These are phyloP conservation scores for Cyprinella venusta DNA, from an alignment of 2,797 vertebrate species.

Conservation along the genomic window DNA sequence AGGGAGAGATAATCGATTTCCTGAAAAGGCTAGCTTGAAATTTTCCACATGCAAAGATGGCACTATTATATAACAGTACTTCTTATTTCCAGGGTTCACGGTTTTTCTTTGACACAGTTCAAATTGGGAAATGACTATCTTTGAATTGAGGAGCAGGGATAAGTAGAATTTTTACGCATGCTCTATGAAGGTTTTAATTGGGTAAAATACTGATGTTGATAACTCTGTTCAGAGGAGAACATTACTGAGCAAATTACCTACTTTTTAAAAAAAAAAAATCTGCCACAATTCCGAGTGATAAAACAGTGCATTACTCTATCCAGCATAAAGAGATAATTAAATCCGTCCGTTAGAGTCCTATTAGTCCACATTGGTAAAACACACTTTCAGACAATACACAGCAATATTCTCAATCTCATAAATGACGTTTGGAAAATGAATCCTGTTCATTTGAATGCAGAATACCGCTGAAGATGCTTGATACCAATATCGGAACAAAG, in stretches of 20 bases:
- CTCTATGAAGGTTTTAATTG: not conserved
- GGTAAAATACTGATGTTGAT: not conserved
- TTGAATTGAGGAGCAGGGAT: not conserved
- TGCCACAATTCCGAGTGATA: no score
- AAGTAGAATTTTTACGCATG: not conserved
- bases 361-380: not conserved
- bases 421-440: not conserved
- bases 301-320: no score
- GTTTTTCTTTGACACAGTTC: not conserved
- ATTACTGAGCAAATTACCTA: not conserved
- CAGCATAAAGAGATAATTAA: no score
- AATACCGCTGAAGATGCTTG: not conserved
- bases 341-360: no score
- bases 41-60: constrained; percentile 5
- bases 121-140: not conserved
- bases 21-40: not conserved
- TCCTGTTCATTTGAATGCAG: not conserved
- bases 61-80: not conserved
- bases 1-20: constrained; percentile 3
- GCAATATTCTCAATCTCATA: not conserved
- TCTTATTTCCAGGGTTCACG: constrained; percentile 2
- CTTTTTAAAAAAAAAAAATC: no score
- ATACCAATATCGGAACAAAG: no score
- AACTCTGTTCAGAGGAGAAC: not conserved
- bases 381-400: not conserved